phyloP scores from a whole-genome alignment of 2,797 vertebrate genomes.

The Sternotherus odoratus region DNA sequence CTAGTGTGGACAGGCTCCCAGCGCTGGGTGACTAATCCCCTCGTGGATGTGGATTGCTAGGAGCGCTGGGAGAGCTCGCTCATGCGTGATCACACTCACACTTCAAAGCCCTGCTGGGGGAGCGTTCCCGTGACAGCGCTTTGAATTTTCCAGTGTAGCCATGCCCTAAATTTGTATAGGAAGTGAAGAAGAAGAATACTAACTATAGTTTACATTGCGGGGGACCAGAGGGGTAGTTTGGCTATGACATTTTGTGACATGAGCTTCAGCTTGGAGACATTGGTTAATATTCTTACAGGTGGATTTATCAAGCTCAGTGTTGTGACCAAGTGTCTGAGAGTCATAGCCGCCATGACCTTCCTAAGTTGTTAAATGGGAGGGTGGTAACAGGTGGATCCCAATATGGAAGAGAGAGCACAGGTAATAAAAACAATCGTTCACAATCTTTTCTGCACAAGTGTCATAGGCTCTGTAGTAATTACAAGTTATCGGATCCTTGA shows the following conservation, averaged over 20 bases:
- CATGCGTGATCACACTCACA: too few species aligned
- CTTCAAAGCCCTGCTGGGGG: too few species aligned
- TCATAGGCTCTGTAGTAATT: not conserved
- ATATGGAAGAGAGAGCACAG: not conserved
- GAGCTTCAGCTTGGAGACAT: not conserved
- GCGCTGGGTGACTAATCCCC: too few species aligned
- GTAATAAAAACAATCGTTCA: too few species aligned
- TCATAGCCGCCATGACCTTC: fast-evolving
- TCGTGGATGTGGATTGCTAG: too few species aligned
- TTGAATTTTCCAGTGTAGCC: too few species aligned
- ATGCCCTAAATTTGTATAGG: not conserved
- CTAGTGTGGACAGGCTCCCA: too few species aligned
- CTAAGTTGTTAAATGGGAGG: not conserved
- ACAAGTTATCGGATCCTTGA: not conserved
- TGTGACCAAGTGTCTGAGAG: not conserved
- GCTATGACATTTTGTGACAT: not conserved
- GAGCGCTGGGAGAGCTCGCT: too few species aligned
- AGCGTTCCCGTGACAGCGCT: too few species aligned
- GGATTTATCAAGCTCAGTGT: not conserved
- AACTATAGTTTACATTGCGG: not conserved
- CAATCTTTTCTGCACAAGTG: too few species aligned
- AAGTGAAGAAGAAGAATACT: not conserved
- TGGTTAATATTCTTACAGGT: fast-evolving
- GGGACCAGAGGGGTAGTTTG: not conserved
- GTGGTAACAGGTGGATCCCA: not conserved